A percentile compares a stretch with the other conserved stretches of the same genome.
phyloP scores from a whole-genome alignment of 2,888 invertebrate genomes.

The Antheraea yamamai region DNA sequence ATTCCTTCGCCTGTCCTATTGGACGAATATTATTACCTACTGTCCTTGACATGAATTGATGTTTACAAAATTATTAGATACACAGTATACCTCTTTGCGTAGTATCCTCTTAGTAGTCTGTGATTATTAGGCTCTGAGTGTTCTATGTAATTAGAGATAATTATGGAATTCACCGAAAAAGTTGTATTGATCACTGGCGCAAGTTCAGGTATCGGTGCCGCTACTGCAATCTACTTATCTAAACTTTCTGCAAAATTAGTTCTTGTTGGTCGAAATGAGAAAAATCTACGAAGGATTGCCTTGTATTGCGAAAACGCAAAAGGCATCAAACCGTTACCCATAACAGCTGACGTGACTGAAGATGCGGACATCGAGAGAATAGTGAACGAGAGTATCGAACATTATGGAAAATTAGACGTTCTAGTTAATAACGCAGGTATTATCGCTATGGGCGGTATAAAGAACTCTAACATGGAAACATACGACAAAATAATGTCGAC shows the following conservation, averaged over 20 bases:
- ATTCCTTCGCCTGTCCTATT: too few species aligned
- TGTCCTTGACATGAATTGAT: constrained; percentile 23
- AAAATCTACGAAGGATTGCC: constrained; percentile 61
- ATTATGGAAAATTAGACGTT: constrained; percentile 88
- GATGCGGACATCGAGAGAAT: constrained; percentile 85
- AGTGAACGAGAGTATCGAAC: constrained; percentile 85
- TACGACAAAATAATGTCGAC: constrained; percentile 93
- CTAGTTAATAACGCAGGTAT: constrained; percentile 94
- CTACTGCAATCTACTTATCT: constrained; percentile 85
- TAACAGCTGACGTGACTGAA: constrained; percentile 85
- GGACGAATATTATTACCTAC: too few species aligned
- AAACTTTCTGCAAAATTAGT: constrained; percentile 84
- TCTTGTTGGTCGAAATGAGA: constrained; percentile 80
- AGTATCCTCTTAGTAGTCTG: too few species aligned
- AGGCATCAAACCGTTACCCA: constrained; percentile 76
- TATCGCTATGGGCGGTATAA: constrained; percentile 89
- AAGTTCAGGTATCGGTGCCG: constrained; percentile 89
- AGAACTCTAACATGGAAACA: constrained; percentile 89
- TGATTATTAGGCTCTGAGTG: background rate
- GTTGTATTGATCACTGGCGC: constrained; percentile 86
- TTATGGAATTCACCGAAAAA: constrained; percentile 83
- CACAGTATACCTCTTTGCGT: too few species aligned
- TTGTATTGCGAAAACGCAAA: constrained; percentile 81
- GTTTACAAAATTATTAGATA: constrained; percentile 1
- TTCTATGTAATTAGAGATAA: constrained; percentile 29